These are phyloP conservation scores for Anguilla marmorata DNA, from an alignment of 2,797 vertebrate genomes.

Conservation along the genomic window DNA sequence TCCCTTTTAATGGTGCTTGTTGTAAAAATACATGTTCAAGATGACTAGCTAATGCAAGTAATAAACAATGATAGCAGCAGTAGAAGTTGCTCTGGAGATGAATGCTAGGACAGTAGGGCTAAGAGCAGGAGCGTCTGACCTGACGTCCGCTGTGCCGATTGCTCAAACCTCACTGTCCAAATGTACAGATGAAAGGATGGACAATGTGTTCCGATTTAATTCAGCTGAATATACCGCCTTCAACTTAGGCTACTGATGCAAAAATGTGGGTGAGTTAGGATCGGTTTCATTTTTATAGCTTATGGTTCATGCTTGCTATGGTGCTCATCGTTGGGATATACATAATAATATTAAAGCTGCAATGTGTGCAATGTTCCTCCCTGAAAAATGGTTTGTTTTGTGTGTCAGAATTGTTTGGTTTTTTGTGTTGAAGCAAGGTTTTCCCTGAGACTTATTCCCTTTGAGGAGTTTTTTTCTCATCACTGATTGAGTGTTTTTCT, in stretches of 20 bases:
- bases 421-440: not conserved
- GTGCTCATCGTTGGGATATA: not conserved
- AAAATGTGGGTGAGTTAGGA: not conserved
- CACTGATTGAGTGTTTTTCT: not conserved
- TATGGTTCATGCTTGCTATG: not conserved
- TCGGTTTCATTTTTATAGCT: not conserved
- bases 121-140: too few species aligned
- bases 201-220: too few species aligned
- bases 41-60: not conserved
- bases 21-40: not conserved
- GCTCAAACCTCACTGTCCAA: not conserved
- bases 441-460: not conserved
- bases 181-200: too few species aligned
- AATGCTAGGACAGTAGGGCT: too few species aligned
- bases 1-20: not conserved
- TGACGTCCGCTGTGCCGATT: not conserved
- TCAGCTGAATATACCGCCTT: not conserved
- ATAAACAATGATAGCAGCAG: too few species aligned
- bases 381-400: not conserved
- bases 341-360: not conserved
- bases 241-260: not conserved
- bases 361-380: not conserved
- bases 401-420: not conserved
- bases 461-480: not conserved
- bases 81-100: too few species aligned